Evolutionary conservation across 2,797 vertebrate species (phyloP).

Genomic region (Pristis pectinata): DNA sequence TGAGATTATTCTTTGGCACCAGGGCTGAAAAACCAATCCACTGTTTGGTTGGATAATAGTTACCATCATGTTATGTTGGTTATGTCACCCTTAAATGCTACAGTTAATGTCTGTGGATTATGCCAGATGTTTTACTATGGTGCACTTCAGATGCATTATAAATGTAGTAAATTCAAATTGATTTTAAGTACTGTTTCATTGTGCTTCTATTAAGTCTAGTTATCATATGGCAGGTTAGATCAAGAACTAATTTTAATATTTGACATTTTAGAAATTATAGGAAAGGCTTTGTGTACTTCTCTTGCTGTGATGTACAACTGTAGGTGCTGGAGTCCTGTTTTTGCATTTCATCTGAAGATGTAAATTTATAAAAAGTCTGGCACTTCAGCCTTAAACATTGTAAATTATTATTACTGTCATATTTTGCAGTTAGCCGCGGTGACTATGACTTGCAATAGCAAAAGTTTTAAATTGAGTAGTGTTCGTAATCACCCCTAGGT

Average conservation of each 20-base stretch:
- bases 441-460: not conserved
- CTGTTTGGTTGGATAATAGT: not conserved
- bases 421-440: not conserved
- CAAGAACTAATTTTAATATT: not conserved
- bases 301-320: not conserved
- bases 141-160: not conserved
- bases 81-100: not conserved
- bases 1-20: not conserved
- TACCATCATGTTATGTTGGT: not conserved
- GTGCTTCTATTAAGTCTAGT: not conserved
- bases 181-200: not conserved
- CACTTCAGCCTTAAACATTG: not conserved
- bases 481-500: not conserved
- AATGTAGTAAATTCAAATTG: conserved; percentile 1
- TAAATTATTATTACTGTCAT: not conserved
- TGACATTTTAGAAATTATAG: not conserved
- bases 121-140: not conserved
- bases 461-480: not conserved
- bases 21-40: not conserved
- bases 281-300: not conserved
- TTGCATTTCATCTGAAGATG: not conserved
- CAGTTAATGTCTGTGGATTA: not conserved
- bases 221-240: not conserved
- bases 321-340: not conserved
- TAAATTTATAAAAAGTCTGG: not conserved